phyloP scores from a whole-genome alignment of 2,888 invertebrate genomes.

The Syrista parreyssii region DNA sequence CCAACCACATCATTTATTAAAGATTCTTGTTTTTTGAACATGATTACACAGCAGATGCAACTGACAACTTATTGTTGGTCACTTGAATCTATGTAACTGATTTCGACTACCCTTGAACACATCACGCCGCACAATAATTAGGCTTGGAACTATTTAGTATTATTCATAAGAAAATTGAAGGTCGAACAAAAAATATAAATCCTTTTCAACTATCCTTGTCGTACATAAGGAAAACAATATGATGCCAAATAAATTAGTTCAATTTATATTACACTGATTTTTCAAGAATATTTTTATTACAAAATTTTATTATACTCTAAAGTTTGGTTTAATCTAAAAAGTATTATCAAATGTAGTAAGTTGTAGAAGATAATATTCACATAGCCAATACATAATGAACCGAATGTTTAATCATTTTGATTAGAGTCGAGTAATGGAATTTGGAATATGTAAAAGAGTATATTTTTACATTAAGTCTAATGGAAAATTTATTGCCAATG shows the following conservation, averaged over 20 bases:
- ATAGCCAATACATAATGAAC: neutral
- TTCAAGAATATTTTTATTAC: neutral
- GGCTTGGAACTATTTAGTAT: neutral
- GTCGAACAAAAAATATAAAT: neutral
- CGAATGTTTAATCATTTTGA: neutral
- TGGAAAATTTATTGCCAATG: neutral
- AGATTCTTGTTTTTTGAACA: constrained; percentile 22
- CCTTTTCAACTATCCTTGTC: neutral
- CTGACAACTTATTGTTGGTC: neutral
- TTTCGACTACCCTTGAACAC: neutral
- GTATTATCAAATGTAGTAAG: neutral
- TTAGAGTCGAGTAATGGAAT: neutral
- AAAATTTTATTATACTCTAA: neutral
- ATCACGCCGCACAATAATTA: neutral
- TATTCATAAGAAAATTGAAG: neutral
- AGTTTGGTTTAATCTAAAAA: neutral
- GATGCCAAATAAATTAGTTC: neutral
- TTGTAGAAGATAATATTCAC: neutral
- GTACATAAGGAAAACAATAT: neutral
- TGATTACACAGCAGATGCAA: constrained; percentile 1
- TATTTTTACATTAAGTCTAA: neutral
- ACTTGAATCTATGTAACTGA: neutral
- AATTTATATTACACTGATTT: neutral
- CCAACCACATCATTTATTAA: constrained; percentile 16
- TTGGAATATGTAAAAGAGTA: neutral